Base-by-base conservation (phyloP, 2,888 invertebrate species). In the Frankliniella intonsa region DNA sequence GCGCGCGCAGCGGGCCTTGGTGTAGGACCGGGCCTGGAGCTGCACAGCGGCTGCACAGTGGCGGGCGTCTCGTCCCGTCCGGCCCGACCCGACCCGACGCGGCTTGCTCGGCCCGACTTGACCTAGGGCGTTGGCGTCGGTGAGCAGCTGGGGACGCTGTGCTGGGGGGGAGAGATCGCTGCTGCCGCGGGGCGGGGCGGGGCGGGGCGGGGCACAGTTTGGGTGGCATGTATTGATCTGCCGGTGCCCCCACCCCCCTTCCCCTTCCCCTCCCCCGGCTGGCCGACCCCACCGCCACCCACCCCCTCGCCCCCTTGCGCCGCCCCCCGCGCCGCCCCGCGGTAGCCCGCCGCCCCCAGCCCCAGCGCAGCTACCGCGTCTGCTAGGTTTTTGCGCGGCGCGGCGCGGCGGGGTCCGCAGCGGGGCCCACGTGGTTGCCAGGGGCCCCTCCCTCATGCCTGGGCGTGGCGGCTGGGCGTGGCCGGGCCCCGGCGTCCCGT, bases 91-190 rank as follows among this genome's bases (percentile, higher is more conserved):
- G n/a, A n/a, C n/a, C n/a, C 81, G 80, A 27, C 49, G 81, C 81
- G 81, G 62, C 82, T 81, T 83, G 14, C 49, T 69, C 83, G 80
- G 76, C 81, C 49, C 83, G 51, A 83, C 83, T 69, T 82, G 81
- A 81, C 82, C 81, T 65, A 83, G 80, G 80, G 80, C 80, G 55
- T 79, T 51, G 81, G 62, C 81, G 51, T 27, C 50, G 55, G 27
- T n/a, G 19, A 65, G 50, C 80, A 81, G 81, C 80, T 82, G 81
- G 82, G 80, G 82, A 81, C 83, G 81, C 80, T 76, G 79, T 50
- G 81, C 81, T 65, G 81, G 80, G 82, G 82, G 80, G 80, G 49
- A 76, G 25, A 80, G 69, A 65, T 27, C 80, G 55, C 49, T 65
- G 76, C 22, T 51, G 80, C 62, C 38, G 51, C 69, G 65, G 22